phyloP scores from a whole-genome alignment of 2,797 vertebrate genomes.

The Cossypha niveicapilla region DNA sequence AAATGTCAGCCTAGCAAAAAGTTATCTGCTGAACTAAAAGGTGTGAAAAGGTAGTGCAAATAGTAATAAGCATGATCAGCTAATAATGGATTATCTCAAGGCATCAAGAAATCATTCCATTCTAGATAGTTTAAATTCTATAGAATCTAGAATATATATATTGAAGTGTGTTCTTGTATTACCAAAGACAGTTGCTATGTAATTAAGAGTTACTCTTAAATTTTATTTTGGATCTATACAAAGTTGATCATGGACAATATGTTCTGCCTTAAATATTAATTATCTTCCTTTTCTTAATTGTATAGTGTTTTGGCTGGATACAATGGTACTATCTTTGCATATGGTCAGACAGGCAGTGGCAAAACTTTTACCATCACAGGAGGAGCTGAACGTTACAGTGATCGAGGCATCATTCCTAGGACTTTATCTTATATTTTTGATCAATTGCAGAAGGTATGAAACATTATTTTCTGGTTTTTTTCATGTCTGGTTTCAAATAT shows the following conservation, averaged over 20 bases:
- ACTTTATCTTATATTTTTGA: constrained; percentile 89
- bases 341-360: constrained; percentile 95
- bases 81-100: not conserved
- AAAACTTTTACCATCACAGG: constrained; percentile 98
- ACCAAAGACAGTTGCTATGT: not conserved
- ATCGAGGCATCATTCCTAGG: constrained; percentile 93
- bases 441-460: constrained; percentile 81
- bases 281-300: not conserved
- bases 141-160: not conserved
- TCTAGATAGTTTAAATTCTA: not conserved
- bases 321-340: constrained; percentile 95
- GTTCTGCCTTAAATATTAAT: not conserved
- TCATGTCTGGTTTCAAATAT: not conserved
- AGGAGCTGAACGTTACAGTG: constrained; percentile 86
- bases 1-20: not conserved
- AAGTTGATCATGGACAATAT: not conserved
- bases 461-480: not conserved
- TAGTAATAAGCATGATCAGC: not conserved
- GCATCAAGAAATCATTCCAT: not conserved
- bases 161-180: not conserved
- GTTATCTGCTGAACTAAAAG: not conserved
- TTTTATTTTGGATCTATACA: not conserved
- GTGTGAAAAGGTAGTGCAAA: not conserved
- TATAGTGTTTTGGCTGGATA: constrained; percentile 87
- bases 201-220: not conserved